Evolutionary conservation across 2,797 vertebrate genomes (phyloP), one percentile per base, ranked within the genome.

Genomic region (Orientallactaga sibirica): DNA sequence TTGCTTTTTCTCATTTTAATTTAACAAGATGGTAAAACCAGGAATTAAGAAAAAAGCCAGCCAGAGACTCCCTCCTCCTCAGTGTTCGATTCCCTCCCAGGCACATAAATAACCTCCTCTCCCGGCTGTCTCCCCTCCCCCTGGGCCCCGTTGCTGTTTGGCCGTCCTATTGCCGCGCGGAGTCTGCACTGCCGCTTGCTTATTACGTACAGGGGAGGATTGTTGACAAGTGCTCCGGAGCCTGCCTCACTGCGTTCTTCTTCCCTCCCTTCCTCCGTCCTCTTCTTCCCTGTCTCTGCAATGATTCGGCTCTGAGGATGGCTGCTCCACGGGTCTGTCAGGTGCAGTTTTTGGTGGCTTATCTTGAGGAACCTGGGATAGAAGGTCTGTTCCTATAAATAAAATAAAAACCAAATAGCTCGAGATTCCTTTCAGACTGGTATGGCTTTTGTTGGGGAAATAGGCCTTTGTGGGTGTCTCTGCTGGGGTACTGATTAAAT

Each of bases 221-320:
- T 97, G 95, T 97, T 96, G 96, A 96, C 96, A 97, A 97, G 97
- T 94, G 92, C 96, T 95, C 92, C 41, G 92, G 88, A 96, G 96
- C 96, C 94, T 96, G 94, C 95, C 94, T 96, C 92, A 71, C 94
- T 52, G 95, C 81, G 92, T 94, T 92, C 94, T 73, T 61, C 89
- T 95, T 84, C 15, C 83, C 94, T 92, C 62, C 83, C 73, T 86
- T 55, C 71, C 52, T 71, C 18, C 86, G 78, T 92, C 81, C 83
- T 94, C 93, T 97, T 62, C 96, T 92, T 96, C 95, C 96, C 92
- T 96, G 94, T 93, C 94, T 95, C 97, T 96, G 94, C 96, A 96
- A 96, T 96, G 97, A 95, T 96, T 95, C 95, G 86, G 96, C 94
- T 97, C 93, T 97, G 96, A 97, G 96, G 97, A 92, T 97, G 93